A percentile compares a stretch with the other conserved stretches of the same genome.
These are phyloP conservation scores for Pantala flavescens DNA, from an alignment of 1,140 invertebrate genomes.

Conservation along the genomic window DNA sequence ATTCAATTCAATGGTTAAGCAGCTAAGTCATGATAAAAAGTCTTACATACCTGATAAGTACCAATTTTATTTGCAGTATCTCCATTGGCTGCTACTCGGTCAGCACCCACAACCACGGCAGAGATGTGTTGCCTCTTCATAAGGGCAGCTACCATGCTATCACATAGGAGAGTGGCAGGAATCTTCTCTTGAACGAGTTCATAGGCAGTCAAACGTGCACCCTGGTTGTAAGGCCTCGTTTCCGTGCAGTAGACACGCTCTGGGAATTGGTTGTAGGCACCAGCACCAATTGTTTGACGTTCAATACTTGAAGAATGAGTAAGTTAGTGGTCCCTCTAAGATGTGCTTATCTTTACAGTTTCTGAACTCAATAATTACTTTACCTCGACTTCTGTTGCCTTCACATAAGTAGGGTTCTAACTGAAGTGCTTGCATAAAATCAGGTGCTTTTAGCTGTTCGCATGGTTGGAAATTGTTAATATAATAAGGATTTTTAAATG, in stretches of 20 bases:
- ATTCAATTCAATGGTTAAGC: too few species aligned
- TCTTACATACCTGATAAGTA: conserved; percentile 68
- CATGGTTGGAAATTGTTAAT: too few species aligned
- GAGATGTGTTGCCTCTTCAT: conserved; percentile 70
- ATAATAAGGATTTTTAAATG: too few species aligned
- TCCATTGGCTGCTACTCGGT: conserved; percentile 87
- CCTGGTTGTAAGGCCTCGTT: conserved; percentile 97
- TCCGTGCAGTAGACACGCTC: conserved; percentile 91
- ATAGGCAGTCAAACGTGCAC: conserved; percentile 87
- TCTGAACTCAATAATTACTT: too few species aligned
- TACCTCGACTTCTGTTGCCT: too few species aligned
- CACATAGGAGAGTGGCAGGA: conserved; percentile 85
- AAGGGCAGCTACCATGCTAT: conserved; percentile 85
- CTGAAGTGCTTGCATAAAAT: too few species aligned
- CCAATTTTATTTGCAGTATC: conserved; percentile 99
- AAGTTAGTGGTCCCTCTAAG: conserved; percentile 5
- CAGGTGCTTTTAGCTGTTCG: too few species aligned
- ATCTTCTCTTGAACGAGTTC: conserved; percentile 91
- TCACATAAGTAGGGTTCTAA: too few species aligned
- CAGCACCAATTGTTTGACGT: conserved; percentile 4
- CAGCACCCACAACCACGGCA: conserved; percentile 79
- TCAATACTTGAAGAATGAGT: conserved; percentile 2
- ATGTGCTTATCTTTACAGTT: background rate
- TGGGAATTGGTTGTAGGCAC: conserved; percentile 29
- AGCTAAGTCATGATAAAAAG: too few species aligned